Evolutionary conservation across 1,140 invertebrate genomes (phyloP).

Genomic region (Diorhabda carinulata): DNA sequence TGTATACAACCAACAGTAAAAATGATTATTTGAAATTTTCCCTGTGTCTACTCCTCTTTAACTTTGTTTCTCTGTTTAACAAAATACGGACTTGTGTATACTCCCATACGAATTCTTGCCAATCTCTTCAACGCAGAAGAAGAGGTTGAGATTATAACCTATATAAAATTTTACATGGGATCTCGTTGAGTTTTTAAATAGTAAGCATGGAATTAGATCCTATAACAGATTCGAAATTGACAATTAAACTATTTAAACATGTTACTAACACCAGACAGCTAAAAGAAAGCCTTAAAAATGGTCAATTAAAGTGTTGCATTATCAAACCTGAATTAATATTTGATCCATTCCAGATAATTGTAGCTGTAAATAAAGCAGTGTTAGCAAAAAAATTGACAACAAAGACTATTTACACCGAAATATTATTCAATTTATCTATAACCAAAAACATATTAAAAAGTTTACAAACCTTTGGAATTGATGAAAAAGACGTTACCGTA

Average conservation of each 20-base stretch:
- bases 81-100: no score
- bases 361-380: slow-evolving; percentile 66
- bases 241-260: slow-evolving; percentile 56
- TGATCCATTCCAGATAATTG: slow-evolving; percentile 61
- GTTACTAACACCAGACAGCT: slow-evolving; percentile 58
- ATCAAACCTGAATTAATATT: slow-evolving; percentile 60
- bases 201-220: slow-evolving; percentile 47
- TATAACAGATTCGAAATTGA: slow-evolving; percentile 49
- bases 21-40: no score
- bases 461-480: slow-evolving; percentile 61
- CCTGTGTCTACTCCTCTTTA: no score
- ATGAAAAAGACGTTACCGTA: slow-evolving; percentile 53
- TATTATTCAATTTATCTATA: slow-evolving; percentile 64
- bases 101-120: no score
- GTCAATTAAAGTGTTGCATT: slow-evolving; percentile 57
- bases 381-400: slow-evolving; percentile 58
- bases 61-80: no score
- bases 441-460: slow-evolving; percentile 66
- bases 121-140: no score
- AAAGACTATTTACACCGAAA: slow-evolving; percentile 61
- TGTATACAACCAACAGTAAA: no score
- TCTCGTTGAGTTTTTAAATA: background rate
- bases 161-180: background rate
- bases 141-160: no score
- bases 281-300: slow-evolving; percentile 51